Percentiles rank a stretch among this genome's conserved stretches.
These are phyloP conservation scores for Monopis laevigella DNA, from an alignment of 2,888 invertebrate genomes.

Conservation along the genomic window DNA sequence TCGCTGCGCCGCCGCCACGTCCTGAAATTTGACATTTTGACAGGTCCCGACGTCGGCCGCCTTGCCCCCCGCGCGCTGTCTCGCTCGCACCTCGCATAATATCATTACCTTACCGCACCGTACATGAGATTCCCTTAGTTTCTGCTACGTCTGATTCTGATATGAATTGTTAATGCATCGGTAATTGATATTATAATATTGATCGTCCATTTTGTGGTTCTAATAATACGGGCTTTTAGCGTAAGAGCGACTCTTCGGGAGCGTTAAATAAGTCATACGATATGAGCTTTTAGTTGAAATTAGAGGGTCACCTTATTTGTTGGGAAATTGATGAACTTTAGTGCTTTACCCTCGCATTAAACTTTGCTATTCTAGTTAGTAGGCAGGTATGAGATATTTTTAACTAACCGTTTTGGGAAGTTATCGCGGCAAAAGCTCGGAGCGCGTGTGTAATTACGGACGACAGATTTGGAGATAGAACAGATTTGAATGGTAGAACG, in stretches of 20 bases:
- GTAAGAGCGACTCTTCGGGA: slow-evolving; percentile 22
- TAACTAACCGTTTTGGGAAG: too few species aligned
- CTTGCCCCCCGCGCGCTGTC: slow-evolving; percentile 34
- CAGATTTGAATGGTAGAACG: too few species aligned
- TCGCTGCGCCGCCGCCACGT: slow-evolving; percentile 57
- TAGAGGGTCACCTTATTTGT: slow-evolving; percentile 10
- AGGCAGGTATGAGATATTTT: too few species aligned
- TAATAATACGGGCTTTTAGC: slow-evolving; percentile 44
- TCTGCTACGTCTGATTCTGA: slow-evolving; percentile 62
- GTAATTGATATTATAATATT: slow-evolving; percentile 67
- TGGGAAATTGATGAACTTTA: too few species aligned
- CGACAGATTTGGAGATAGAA: too few species aligned
- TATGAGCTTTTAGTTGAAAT: slow-evolving; percentile 11
- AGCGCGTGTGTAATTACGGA: too few species aligned
- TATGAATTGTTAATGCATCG: slow-evolving; percentile 66
- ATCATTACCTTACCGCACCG: slow-evolving; percentile 37
- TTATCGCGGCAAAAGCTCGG: too few species aligned
- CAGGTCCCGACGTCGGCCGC: slow-evolving; percentile 63
- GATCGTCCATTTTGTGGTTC: slow-evolving; percentile 47
- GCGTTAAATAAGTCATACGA: slow-evolving; percentile 11
- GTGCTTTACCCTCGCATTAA: too few species aligned
- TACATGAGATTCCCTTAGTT: slow-evolving; percentile 52
- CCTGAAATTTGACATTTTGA: slow-evolving; percentile 69
- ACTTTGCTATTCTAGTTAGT: too few species aligned
- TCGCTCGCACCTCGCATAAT: slow-evolving; percentile 39